Conservation (phyloP, 2,797 vertebrate species). For the Taeniopygia guttata region DNA sequence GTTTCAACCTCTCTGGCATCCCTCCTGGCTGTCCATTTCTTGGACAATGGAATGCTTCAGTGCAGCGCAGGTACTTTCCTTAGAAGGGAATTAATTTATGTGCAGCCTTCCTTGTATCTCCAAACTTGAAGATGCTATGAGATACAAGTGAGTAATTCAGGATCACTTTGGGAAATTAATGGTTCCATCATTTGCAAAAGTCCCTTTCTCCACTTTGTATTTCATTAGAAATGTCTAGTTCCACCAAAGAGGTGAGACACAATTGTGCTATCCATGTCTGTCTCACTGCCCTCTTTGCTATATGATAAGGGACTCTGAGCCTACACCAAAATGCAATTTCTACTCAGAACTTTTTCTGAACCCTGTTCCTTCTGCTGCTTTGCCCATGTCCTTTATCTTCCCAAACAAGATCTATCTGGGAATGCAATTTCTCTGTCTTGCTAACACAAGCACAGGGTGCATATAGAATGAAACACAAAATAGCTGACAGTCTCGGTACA, state of each 20-base stretch:
- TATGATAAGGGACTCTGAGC: neutral
- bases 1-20: neutral
- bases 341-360: neutral
- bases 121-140: neutral
- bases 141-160: neutral
- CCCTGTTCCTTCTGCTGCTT: neutral
- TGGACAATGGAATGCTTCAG: neutral
- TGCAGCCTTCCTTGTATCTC: neutral
- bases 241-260: neutral
- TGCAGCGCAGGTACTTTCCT: neutral
- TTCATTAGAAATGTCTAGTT: neutral
- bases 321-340: neutral
- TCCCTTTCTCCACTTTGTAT: neutral
- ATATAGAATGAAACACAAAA: neutral
- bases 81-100: neutral
- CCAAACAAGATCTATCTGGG: neutral
- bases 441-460: neutral
- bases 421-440: neutral
- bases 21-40: neutral
- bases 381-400: neutral
- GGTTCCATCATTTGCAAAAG: neutral
- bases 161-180: neutral
- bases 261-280: neutral
- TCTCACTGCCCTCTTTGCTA: neutral
- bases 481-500: neutral